A percentile compares a stretch with the other conserved stretches of the same genome.
These are phyloP conservation scores for Drosophila ohnishii DNA, from an alignment of 1,140 invertebrate genomes.

Conservation along the genomic window DNA sequence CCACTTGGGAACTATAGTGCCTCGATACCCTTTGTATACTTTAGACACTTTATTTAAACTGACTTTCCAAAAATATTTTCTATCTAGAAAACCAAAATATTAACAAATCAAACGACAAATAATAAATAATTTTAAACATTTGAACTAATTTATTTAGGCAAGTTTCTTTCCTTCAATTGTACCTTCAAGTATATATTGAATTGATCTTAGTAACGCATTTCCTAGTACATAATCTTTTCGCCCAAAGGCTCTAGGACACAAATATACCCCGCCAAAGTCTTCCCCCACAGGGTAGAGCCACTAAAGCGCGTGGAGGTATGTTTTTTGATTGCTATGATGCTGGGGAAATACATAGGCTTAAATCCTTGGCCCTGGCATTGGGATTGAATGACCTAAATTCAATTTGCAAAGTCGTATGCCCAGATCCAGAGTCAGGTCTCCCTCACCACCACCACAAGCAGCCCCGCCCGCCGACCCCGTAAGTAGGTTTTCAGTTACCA, in stretches of 20 bases:
- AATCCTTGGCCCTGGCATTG: constrained; percentile 42
- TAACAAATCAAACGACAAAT: not conserved
- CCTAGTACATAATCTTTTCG: not conserved
- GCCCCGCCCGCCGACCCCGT: constrained; percentile 45
- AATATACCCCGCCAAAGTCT: not conserved
- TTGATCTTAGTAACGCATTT: not conserved
- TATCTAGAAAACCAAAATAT: too few species aligned
- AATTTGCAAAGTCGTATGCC: constrained; percentile 55
- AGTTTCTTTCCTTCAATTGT: not conserved
- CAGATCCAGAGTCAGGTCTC: constrained; percentile 5
- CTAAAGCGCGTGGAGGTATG: constrained; percentile 38
- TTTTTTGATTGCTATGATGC: constrained; percentile 23
- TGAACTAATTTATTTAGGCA: not conserved
- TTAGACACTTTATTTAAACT: not conserved
- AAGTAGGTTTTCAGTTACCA: constrained; percentile 81
- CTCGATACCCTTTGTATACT: too few species aligned
- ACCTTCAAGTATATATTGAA: not conserved
- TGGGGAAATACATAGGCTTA: constrained; percentile 7
- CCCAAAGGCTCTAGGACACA: not conserved
- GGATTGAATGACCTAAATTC: constrained; percentile 74
- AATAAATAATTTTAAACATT: not conserved
- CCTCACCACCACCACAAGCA: not conserved
- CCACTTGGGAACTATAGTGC: too few species aligned
- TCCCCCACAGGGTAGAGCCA: constrained; percentile 5
- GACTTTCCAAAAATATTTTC: too few species aligned